Evolutionary conservation across 2,888 invertebrate genomes (phyloP).

Genomic region (Embidobia sp.): DNA sequence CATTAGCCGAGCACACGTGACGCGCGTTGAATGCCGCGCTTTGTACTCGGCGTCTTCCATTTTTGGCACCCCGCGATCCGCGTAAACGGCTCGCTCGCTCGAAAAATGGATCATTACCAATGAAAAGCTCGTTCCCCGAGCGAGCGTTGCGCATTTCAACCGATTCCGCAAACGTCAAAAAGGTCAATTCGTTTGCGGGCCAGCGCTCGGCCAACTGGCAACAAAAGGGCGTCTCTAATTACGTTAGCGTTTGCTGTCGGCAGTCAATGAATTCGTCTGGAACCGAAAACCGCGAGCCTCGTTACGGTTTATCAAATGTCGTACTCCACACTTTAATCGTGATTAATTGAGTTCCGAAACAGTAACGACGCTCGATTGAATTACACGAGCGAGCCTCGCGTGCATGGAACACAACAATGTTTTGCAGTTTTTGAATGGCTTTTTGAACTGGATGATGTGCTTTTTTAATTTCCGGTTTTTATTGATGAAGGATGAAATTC

Average conservation of each 20-base stretch:
- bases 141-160: slow-evolving; percentile 22
- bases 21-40: too few relatives aligned
- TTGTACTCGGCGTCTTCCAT: too few relatives aligned
- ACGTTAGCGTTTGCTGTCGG: slow-evolving; percentile 42
- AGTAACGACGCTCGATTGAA: slow-evolving; percentile 10
- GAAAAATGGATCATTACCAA: slow-evolving; percentile 19
- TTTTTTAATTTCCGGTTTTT: too few relatives aligned
- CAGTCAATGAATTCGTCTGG: slow-evolving; percentile 25
- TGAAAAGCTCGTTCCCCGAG: too few relatives aligned
- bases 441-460: not conserved
- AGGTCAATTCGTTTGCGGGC: slow-evolving; percentile 45
- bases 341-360: slow-evolving; percentile 29
- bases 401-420: slow-evolving; percentile 1
- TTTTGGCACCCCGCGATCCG: too few relatives aligned
- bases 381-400: not conserved
- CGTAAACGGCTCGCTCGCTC: too few relatives aligned
- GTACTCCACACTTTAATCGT: slow-evolving; percentile 21
- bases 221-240: slow-evolving; percentile 49
- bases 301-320: slow-evolving; percentile 46
- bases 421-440: not conserved
- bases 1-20: too few relatives aligned
- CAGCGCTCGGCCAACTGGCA: slow-evolving; percentile 5
- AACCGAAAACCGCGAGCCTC: slow-evolving; percentile 29
- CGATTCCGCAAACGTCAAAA: slow-evolving; percentile 33
- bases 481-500: too few relatives aligned